A percentile compares a stretch with the other conserved stretches of the same genome.
Evolutionary conservation across 2,797 vertebrate genomes (phyloP).

Genomic region (Squalus acanthias): DNA sequence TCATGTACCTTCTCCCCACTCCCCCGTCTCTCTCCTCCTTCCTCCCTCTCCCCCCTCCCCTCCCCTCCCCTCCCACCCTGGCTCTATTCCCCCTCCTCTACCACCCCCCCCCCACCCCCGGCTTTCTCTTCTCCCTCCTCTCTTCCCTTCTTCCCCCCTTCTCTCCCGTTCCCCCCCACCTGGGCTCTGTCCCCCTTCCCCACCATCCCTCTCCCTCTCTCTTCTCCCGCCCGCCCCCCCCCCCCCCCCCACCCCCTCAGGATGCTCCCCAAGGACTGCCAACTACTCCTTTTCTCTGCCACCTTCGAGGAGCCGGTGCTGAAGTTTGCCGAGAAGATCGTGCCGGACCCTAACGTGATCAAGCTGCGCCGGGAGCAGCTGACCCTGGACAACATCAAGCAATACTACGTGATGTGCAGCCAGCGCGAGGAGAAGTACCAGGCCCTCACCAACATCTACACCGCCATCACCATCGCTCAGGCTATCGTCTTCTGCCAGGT

Average conservation of each 20-base stretch:
- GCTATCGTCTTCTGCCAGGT: conserved; percentile 70
- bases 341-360: conserved; percentile 59
- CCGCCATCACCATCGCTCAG: conserved; percentile 59
- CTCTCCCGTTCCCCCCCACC: too few species aligned
- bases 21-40: too few species aligned
- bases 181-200: too few species aligned
- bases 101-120: too few species aligned
- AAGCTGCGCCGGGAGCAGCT: conserved; percentile 63
- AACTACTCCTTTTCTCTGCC: conserved; percentile 66
- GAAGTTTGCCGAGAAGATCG: conserved; percentile 53
- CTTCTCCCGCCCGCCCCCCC: too few species aligned
- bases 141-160: too few species aligned
- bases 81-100: too few species aligned
- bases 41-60: too few species aligned
- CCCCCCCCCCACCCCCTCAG: conserved; percentile 42
- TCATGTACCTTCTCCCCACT: too few species aligned
- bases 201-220: too few species aligned
- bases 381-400: conserved; percentile 59
- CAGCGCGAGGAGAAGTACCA: conserved; percentile 51
- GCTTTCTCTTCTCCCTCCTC: too few species aligned
- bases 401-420: conserved; percentile 59
- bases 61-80: too few species aligned
- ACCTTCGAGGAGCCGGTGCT: conserved; percentile 60
- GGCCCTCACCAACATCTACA: conserved; percentile 60
- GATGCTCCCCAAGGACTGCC: conserved; percentile 53